Base-by-base conservation (phyloP, 2,797 vertebrate species). In the Molossus molossus region DNA sequence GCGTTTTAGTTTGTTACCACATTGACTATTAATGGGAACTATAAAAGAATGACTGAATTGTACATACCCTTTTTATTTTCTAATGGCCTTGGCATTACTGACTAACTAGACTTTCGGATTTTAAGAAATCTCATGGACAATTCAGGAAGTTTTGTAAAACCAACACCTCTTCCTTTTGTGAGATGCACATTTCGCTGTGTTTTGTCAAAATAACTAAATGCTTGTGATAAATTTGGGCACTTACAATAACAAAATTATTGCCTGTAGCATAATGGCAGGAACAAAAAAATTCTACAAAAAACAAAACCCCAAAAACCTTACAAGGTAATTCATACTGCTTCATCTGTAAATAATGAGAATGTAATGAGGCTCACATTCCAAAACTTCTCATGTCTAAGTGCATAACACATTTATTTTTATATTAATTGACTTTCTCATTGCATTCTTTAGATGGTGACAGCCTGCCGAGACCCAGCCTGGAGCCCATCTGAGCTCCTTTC, bases 181-280 rank as follows among this genome's bases (percentile, higher is more conserved):
- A 94, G 17, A 82, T 50, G 67, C 81, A 81, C 86, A 97, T 96
- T 97, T 96, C 90, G 4, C 94, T 96, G 94, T 95, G 79, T 84
- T 25, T 80, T 98, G 94, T 97, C 97, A 98, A 97, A 97, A 97
- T 98, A 98, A 98, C 98, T 94, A 98, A 98, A 97, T 98, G 93
- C 73, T 94, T 85, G 57, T 50, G 97, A 97, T 95, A 98, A 97
- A 98, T 97, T 91, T 97, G 62, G 55, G 60, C 72, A 92, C 90
- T 97, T 97, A 97, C 98, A 97, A 96, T 97, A 96, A 98, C 96
- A 98, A 98, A 98, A 97, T 76, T 72, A 9, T 95, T 96, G 48
- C 72, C 97, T 97, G 82, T 96, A 98, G 94, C 97, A 97, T 96
- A 98, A 97, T 89, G 67, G 70, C 97, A 97, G 85, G 96, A 98